A percentile compares a stretch with the other conserved stretches of the same genome.
These are phyloP conservation scores for Nebria salina DNA, from an alignment of 2,888 invertebrate species.

Conservation along the genomic window DNA sequence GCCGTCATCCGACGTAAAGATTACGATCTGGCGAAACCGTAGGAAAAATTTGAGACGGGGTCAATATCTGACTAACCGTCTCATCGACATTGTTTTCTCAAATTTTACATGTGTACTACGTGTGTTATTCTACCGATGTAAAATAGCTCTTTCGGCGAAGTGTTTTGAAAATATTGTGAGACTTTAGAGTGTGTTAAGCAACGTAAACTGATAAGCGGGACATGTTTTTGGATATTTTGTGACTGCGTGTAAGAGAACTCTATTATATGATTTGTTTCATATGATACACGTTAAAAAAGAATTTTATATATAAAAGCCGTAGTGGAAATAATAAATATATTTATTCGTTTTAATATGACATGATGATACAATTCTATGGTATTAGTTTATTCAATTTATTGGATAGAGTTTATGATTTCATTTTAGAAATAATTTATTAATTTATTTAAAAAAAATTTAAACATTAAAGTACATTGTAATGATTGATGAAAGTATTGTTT, in stretches of 20 bases:
- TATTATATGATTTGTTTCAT: background rate
- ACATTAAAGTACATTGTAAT: background rate
- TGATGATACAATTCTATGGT: background rate
- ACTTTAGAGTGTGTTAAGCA: background rate
- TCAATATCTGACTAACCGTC: conserved; percentile 47
- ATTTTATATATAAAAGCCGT: background rate
- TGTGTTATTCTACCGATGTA: background rate
- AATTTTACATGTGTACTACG: background rate
- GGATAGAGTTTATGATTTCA: too few relatives aligned
- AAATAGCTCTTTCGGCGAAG: background rate
- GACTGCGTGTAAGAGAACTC: background rate
- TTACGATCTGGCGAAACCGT: conserved; percentile 66
- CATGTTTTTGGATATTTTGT: background rate
- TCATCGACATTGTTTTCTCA: conserved; percentile 22
- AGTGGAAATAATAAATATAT: background rate
- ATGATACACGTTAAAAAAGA: background rate
- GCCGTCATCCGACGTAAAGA: conserved; percentile 85
- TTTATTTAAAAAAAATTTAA: too few relatives aligned
- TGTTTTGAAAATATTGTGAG: background rate
- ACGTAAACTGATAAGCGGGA: background rate
- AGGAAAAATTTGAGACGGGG: conserved; percentile 50
- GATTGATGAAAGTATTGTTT: background rate
- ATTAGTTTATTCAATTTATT: too few relatives aligned
- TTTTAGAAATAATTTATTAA: too few relatives aligned
- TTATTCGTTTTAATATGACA: background rate